These are phyloP conservation scores for Pica pica DNA, from an alignment of 2,113 vertebrate species.

Conservation along the genomic window DNA sequence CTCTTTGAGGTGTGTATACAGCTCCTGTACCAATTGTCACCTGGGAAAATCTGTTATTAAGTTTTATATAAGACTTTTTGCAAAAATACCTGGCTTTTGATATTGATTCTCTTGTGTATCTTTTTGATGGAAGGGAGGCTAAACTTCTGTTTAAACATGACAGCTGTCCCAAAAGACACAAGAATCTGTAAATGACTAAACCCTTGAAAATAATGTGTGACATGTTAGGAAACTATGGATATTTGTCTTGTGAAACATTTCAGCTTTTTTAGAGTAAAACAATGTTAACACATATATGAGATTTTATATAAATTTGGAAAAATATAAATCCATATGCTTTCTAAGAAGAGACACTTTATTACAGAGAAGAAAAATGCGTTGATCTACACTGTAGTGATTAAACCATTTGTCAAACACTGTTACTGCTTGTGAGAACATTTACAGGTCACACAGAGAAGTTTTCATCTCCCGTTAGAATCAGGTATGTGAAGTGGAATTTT, in stretches of 20 bases:
- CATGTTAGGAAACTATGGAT: background rate
- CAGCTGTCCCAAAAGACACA: conserved; percentile 20
- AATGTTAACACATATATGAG: background rate
- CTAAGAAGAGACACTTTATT: conserved; percentile 67
- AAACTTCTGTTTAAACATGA: conserved; percentile 49
- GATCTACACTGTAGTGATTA: conserved; percentile 58
- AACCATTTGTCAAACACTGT: conserved; percentile 67
- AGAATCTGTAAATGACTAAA: conserved; percentile 31
- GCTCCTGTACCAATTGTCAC: background rate
- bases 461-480: conserved; percentile 24
- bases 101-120: background rate
- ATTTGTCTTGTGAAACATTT: conserved; percentile 47
- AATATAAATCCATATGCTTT: conserved; percentile 61
- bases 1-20: background rate
- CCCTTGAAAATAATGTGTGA: conserved; percentile 27
- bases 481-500: conserved; percentile 11
- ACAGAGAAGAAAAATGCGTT: conserved; percentile 71
- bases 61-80: conserved; percentile 18
- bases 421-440: conserved; percentile 54
- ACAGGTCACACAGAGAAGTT: conserved; percentile 47
- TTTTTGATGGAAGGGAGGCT: background rate
- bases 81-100: background rate
- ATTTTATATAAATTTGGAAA: conserved; percentile 51
- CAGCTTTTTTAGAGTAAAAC: conserved; percentile 18
- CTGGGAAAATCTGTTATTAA: background rate